phyloP scores from a whole-genome alignment of 1,140 invertebrate genomes.

The Atta colombica region DNA sequence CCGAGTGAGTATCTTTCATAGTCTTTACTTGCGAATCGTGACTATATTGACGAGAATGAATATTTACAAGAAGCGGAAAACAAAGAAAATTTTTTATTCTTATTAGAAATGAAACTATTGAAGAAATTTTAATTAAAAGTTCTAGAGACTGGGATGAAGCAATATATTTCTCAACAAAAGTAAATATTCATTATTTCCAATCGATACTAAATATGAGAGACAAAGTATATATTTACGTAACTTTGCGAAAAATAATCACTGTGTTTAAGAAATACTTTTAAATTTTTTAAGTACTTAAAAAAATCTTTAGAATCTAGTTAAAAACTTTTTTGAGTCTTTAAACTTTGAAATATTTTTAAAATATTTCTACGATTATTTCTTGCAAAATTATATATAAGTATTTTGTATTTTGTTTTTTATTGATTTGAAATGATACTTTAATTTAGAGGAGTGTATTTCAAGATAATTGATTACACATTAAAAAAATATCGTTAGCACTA shows the following conservation, averaged over 20 bases:
- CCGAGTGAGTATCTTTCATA: constrained; percentile 94
- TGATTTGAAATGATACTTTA: neutral
- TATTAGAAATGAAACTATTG: neutral
- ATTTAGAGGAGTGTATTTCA: neutral
- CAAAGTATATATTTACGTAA: neutral
- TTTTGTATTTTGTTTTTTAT: neutral
- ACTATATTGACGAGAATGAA: neutral
- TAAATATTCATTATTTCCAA: neutral
- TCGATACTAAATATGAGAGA: neutral
- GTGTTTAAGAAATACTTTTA: neutral
- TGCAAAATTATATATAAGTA: neutral
- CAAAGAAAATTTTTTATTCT: neutral
- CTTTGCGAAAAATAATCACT: neutral
- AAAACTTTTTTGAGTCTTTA: neutral
- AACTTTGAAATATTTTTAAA: neutral
- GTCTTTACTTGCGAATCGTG: neutral
- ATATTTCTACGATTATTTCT: neutral
- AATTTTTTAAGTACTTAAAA: neutral
- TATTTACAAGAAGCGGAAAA: neutral
- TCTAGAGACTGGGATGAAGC: neutral
- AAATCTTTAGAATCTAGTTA: neutral
- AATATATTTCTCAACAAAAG: neutral
- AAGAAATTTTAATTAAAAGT: neutral
- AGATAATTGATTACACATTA: neutral
- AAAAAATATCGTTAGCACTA: neutral